Percentiles rank a stretch among this genome's conserved stretches.
Evolutionary conservation across 2,113 vertebrate genomes (phyloP).

Genomic region (Stegastes partitus): DNA sequence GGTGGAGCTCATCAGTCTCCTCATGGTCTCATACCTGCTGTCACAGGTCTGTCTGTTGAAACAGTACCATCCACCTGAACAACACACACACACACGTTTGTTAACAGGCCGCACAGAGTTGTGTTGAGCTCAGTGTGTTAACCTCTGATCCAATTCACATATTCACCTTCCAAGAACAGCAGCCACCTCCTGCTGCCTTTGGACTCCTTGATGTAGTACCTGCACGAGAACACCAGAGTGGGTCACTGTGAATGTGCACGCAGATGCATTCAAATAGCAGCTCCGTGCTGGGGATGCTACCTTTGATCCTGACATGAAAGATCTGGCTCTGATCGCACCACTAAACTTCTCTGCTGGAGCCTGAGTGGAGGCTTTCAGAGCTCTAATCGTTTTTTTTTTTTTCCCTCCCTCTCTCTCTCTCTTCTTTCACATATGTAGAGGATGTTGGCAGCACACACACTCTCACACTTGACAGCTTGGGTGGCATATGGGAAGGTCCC

Average conservation of each 20-base stretch:
- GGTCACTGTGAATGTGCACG: constrained; percentile 9
- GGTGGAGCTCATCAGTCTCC: constrained; percentile 91
- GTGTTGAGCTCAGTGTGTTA: accelerated
- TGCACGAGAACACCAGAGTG: constrained; percentile 62
- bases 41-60: constrained; percentile 92
- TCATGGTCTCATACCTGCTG: constrained; percentile 88
- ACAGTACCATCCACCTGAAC: constrained; percentile 93
- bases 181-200: constrained; percentile 93
- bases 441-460: constrained; percentile 26
- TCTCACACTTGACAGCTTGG: constrained; percentile 17
- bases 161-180: constrained; percentile 91
- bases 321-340: constrained; percentile 53
- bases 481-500: constrained; percentile 13
- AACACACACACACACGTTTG: constrained; percentile 14
- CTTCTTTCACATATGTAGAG: constrained; percentile 14
- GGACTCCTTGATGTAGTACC: constrained; percentile 94
- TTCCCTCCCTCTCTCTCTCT: too few relatives aligned
- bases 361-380: constrained; percentile 26
- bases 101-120: background rate
- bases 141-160: background rate
- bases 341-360: constrained; percentile 40
- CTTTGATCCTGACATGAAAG: constrained; percentile 73
- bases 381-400: background rate
- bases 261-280: background rate
- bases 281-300: constrained; percentile 2